Evolutionary conservation across 2,113 vertebrate genomes (phyloP).

Genomic region (Cercopithecus mona): DNA sequence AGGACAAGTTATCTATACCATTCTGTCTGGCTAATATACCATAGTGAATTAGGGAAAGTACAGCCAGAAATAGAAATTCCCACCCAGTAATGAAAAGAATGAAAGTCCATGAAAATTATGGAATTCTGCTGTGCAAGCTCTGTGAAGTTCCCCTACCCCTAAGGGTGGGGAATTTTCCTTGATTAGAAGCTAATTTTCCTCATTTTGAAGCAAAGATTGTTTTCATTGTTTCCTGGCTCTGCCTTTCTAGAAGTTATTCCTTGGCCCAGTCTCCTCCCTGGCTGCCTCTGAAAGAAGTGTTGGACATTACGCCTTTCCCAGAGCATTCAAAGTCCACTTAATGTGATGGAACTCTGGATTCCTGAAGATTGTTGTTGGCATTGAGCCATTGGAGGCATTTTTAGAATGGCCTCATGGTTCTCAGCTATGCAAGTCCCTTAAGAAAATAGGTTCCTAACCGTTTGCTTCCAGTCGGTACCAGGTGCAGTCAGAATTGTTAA

Average conservation of each 20-base stretch:
- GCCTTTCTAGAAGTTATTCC: neutral
- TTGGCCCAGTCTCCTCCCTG: neutral
- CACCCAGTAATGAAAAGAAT: neutral
- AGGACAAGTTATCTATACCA: neutral
- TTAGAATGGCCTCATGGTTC: neutral
- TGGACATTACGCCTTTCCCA: neutral
- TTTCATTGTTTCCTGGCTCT: neutral
- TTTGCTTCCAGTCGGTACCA: neutral
- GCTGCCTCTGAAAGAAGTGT: neutral
- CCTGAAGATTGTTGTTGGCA: neutral
- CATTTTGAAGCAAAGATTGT: neutral
- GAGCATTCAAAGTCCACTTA: neutral
- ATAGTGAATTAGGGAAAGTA: neutral
- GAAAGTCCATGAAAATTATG: neutral
- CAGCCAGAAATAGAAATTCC: neutral
- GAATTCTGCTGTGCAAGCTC: neutral
- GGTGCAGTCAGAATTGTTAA: neutral
- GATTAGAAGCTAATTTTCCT: neutral
- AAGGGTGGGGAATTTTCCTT: neutral
- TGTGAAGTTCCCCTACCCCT: neutral
- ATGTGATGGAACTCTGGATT: neutral
- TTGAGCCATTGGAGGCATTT: neutral
- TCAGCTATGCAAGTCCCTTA: neutral
- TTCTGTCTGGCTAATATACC: neutral
- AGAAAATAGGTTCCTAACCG: neutral